These are phyloP conservation scores for Hormiphora californensis DNA, from an alignment of 37 sponge, comb jelly and placozoan genomes.

Conservation along the genomic window DNA sequence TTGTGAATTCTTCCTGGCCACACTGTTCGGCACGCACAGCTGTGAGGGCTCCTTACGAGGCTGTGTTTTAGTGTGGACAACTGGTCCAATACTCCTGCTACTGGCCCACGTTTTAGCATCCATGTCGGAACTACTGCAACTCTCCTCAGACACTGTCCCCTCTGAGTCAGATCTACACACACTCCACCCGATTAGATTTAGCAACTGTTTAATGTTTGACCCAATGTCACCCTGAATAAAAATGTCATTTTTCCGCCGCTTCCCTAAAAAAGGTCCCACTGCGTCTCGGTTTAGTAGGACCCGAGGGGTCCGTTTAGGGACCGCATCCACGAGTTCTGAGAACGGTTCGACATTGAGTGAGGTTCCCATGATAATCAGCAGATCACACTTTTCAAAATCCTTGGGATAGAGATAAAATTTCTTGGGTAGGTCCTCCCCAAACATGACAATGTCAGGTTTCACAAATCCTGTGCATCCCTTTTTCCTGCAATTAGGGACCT, in stretches of 20 bases:
- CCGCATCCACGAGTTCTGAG: constrained; percentile 69
- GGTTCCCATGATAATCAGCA: constrained; percentile 90
- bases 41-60: not conserved
- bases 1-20: constrained; percentile 19
- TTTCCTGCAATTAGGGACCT: not conserved
- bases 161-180: no score
- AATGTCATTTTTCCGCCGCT: constrained; percentile 61
- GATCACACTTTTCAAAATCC: constrained; percentile 80
- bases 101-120: not conserved
- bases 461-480: constrained; percentile 62
- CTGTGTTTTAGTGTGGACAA: not conserved
- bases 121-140: not conserved
- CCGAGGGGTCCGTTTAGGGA: constrained; percentile 61
- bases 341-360: constrained; percentile 90
- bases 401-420: constrained; percentile 70
- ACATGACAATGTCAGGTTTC: constrained; percentile 95
- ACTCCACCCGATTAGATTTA: constrained; percentile 65
- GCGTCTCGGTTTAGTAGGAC: constrained; percentile 80
- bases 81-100: not conserved
- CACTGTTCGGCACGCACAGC: constrained; percentile 19
- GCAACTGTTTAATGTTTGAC: constrained; percentile 58
- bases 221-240: constrained; percentile 67
- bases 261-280: constrained; percentile 71
- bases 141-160: constrained; percentile 50
- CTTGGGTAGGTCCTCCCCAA: constrained; percentile 84